Base-by-base conservation (phyloP, 2,797 vertebrate species). In the Decapterus maruadsi region DNA sequence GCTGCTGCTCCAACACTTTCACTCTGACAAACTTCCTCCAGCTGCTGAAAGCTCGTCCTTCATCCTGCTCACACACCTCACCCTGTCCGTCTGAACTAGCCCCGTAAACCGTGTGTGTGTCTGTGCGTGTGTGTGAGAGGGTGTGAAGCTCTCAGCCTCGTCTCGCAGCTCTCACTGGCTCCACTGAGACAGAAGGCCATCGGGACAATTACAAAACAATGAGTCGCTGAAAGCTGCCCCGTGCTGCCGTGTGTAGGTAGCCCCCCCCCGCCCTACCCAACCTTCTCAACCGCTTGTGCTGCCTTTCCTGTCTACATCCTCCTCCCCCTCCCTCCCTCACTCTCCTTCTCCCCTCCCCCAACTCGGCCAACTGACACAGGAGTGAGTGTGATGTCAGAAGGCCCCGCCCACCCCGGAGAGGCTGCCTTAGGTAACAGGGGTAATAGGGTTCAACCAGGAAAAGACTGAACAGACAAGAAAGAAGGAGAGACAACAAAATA, bases 171-270 rank as follows among this genome's bases (percentile, higher is more conserved):
- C 59, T 36, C 83, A 64, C 77, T 63, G 63, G 63, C 77, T 78
- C 69, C 68, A 56, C 29, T 40, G 75, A 77, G 77, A 90, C 88
- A 85, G 71, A 85, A 89, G 87, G 92, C 90, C 89, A 87, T 72
- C 61, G 87, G 90, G 90, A 93, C 90, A 93, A 93, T 93, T 94
- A 94, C 92, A 93, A 94, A 94, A 94, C 91, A 92, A 92, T 84
- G 78, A 83, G 92, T 91, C 85, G n/a, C 45, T 93, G 83, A 89
- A 88, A 92, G 81, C 72, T 40, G 46, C 77, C 83, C n/a, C 7
- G 1, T 58, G 19, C 50, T 9, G 69, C 4, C 48, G 90, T 10
- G 16, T 13, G 88, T 88, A 62, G 80, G 43, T 56, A 76, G 1
- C 72, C 85, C 74, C 84, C 88, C 62, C 11, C n/a, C n/a, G n/a